Conservation (phyloP, 2,797 vertebrate genomes). For the Semotilus atromaculatus region DNA sequence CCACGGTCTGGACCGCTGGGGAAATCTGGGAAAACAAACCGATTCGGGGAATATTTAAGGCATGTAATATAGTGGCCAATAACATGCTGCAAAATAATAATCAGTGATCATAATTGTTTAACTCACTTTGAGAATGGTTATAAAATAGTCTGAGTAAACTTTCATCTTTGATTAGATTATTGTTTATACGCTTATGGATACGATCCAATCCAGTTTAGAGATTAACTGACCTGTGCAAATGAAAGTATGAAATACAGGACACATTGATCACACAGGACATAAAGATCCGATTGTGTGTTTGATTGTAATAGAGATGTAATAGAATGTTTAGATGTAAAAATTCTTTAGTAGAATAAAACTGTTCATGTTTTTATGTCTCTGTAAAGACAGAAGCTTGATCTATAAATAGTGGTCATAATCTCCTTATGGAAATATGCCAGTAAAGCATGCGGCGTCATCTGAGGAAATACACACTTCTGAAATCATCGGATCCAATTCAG, state of each 20-base stretch:
- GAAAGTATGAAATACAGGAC: background rate
- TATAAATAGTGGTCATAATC: constrained; percentile 31
- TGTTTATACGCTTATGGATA: background rate
- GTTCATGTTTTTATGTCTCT: background rate
- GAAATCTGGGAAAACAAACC: constrained; percentile 73
- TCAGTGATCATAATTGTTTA: background rate
- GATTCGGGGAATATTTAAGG: background rate
- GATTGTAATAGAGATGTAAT: too few species aligned
- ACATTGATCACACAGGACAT: too few species aligned
- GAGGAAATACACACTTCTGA: background rate
- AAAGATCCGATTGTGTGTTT: background rate
- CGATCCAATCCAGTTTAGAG: background rate
- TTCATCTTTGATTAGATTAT: background rate
- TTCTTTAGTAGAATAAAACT: background rate
- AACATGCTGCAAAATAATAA: background rate
- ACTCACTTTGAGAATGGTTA: background rate
- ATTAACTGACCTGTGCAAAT: background rate
- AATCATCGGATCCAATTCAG: background rate
- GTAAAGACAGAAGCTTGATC: constrained; percentile 2
- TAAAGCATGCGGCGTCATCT: background rate
- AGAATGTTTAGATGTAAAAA: too few species aligned
- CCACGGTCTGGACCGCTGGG: constrained; percentile 75
- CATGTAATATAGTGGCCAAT: background rate
- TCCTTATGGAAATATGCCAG: background rate
- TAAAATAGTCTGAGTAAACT: background rate